A percentile compares a stretch with the other conserved stretches of the same genome.
phyloP scores from a whole-genome alignment of 2,797 vertebrate species.

The Sarcophilus harrisii region DNA sequence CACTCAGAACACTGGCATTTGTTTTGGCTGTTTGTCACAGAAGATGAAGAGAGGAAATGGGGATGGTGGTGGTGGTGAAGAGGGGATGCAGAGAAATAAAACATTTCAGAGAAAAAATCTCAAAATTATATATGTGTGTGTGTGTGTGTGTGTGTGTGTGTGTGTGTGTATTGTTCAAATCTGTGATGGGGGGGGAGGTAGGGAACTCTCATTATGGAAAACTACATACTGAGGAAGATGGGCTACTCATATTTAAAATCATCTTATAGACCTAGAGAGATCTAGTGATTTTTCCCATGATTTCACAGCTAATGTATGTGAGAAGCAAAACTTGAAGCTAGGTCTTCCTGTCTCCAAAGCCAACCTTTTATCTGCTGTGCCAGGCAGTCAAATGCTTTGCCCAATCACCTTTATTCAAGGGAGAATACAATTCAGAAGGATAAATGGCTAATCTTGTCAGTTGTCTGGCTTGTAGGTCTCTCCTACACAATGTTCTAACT shows the following conservation, averaged over 20 bases:
- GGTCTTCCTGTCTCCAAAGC: neutral
- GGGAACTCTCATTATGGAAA: neutral
- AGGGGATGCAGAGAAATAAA: neutral
- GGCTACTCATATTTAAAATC: neutral
- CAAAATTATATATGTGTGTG: neutral
- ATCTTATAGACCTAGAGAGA: neutral
- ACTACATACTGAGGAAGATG: neutral
- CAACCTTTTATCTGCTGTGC: neutral
- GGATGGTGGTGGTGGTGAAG: neutral
- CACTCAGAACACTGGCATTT: constrained; percentile 13
- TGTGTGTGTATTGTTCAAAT: neutral
- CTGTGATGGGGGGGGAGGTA: neutral
- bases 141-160: too few relatives aligned
- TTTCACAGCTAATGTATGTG: neutral
- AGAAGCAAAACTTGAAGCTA: neutral
- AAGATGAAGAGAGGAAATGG: neutral
- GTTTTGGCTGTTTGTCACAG: constrained; percentile 49
- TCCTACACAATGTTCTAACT: neutral
- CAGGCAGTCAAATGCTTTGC: neutral
- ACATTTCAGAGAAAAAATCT: neutral
- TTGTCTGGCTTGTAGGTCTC: neutral
- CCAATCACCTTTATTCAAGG: neutral
- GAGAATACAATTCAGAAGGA: neutral
- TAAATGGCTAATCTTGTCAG: neutral
- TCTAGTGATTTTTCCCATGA: neutral